These are phyloP conservation scores for Rhinopomastus cyanomelas DNA, from an alignment of 2,113 vertebrate species.

Conservation along the genomic window DNA sequence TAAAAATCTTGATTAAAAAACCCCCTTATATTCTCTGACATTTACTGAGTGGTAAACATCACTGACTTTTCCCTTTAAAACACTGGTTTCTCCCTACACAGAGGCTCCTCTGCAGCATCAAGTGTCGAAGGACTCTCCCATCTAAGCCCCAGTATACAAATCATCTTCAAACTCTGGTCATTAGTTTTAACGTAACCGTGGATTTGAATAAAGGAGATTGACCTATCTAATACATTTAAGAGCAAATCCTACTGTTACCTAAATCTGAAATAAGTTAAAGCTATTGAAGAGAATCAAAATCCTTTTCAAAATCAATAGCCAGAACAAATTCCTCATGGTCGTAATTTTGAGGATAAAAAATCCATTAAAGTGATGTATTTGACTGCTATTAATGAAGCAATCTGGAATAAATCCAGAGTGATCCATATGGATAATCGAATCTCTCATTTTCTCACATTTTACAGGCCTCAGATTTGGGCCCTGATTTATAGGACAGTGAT, in stretches of 20 bases:
- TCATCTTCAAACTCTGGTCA: constrained; percentile 62
- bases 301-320: constrained; percentile 66
- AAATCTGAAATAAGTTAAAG: constrained; percentile 66
- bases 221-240: constrained; percentile 58
- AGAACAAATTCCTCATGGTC: constrained; percentile 67
- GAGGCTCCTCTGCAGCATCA: constrained; percentile 5
- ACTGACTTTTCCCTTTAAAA: constrained; percentile 3
- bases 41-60: constrained; percentile 26
- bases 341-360: constrained; percentile 69
- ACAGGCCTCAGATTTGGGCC: neutral
- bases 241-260: constrained; percentile 54
- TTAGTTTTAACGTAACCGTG: constrained; percentile 64
- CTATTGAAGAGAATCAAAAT: constrained; percentile 66
- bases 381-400: constrained; percentile 69
- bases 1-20: constrained; percentile 75
- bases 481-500: constrained; percentile 6
- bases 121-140: neutral
- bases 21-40: constrained; percentile 20
- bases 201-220: constrained; percentile 65
- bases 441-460: constrained; percentile 56
- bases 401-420: constrained; percentile 65
- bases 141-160: constrained; percentile 42
- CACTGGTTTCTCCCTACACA: constrained; percentile 6
- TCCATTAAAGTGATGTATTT: constrained; percentile 67
- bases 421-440: constrained; percentile 70